Conservation (phyloP, 2,113 vertebrate species). For the Cygnus atratus region DNA sequence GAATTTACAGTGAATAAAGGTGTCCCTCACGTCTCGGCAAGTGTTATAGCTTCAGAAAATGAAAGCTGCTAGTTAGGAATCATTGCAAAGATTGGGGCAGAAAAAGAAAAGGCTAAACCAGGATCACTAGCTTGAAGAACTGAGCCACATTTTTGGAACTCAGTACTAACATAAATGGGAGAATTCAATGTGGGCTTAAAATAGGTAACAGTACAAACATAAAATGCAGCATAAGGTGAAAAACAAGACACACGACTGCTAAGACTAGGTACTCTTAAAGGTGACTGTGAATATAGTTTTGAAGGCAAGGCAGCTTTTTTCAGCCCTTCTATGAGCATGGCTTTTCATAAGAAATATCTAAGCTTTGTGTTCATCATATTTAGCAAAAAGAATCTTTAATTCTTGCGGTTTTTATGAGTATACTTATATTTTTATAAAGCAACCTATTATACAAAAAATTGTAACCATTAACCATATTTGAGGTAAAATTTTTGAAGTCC, state of each 20-base stretch:
- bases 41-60: neutral
- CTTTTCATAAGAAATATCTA: neutral
- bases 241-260: neutral
- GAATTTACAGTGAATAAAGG: neutral
- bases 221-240: neutral
- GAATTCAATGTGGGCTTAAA: neutral
- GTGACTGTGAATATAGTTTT: neutral
- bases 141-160: neutral
- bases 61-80: neutral
- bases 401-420: neutral
- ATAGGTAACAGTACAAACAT: neutral
- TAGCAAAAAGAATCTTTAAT: neutral
- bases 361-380: neutral
- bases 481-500: neutral
- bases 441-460: neutral
- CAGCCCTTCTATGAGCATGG: neutral
- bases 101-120: neutral
- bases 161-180: neutral
- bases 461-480: neutral
- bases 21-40: neutral
- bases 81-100: neutral
- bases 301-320: neutral
- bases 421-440: neutral
- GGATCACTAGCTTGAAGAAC: neutral
- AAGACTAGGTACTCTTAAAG: neutral